phyloP scores from a whole-genome alignment of 2,888 invertebrate genomes.

The Neocrepidodera transversa region DNA sequence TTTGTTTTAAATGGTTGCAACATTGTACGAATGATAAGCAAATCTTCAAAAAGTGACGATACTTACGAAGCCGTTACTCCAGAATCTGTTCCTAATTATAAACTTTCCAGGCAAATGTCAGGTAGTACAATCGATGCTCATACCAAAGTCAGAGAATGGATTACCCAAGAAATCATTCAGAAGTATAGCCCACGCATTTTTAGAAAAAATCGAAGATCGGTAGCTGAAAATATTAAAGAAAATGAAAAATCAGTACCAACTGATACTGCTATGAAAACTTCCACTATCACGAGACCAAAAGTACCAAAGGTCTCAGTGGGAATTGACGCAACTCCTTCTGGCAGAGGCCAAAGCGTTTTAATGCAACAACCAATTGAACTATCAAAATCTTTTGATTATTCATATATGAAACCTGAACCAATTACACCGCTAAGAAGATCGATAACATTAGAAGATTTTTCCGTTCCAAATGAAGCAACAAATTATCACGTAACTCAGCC shows the following conservation, averaged over 20 bases:
- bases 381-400: slow-evolving; percentile 68
- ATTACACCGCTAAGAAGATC: slow-evolving; percentile 59
- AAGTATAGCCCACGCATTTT: slow-evolving; percentile 74
- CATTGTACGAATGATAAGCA: slow-evolving; percentile 65
- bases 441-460: slow-evolving; percentile 61
- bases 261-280: slow-evolving; percentile 43
- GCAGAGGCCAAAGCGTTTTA: slow-evolving; percentile 74
- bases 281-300: slow-evolving; percentile 47
- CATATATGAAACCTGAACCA: slow-evolving; percentile 39
- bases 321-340: slow-evolving; percentile 79
- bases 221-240: slow-evolving; percentile 33
- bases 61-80: slow-evolving; percentile 63
- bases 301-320: slow-evolving; percentile 78
- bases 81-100: slow-evolving; percentile 68
- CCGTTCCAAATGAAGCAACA: slow-evolving; percentile 40
- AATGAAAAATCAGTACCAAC: slow-evolving; percentile 1
- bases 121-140: slow-evolving; percentile 85
- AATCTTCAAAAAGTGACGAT: slow-evolving; percentile 62
- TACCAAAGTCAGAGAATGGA: slow-evolving; percentile 88
- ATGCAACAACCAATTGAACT: slow-evolving; percentile 80
- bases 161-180: slow-evolving; percentile 78
- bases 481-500: slow-evolving; percentile 37
- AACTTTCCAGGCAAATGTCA: slow-evolving; percentile 75
- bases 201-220: slow-evolving; percentile 61
- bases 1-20: slow-evolving; percentile 62